phyloP scores from a whole-genome alignment of 2,797 vertebrate genomes.

The Poeciliopsis turneri region DNA sequence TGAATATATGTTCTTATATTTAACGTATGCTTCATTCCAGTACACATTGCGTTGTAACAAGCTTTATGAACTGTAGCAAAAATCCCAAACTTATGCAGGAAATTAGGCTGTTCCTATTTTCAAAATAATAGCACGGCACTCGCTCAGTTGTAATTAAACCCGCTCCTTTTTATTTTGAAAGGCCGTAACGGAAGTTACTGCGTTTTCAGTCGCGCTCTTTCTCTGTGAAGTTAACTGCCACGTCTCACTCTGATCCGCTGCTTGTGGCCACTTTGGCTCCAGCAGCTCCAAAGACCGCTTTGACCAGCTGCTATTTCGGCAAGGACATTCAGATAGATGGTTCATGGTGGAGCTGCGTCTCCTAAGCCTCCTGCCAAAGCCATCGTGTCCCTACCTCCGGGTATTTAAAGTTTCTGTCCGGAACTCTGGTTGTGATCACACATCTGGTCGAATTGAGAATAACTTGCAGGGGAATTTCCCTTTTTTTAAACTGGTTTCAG shows the following conservation, averaged over 20 bases:
- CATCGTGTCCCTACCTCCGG: background rate
- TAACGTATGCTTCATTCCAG: conserved; percentile 28
- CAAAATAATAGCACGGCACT: background rate
- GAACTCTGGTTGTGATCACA: conserved; percentile 38
- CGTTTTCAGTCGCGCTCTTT: background rate
- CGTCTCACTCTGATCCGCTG: conserved; percentile 81
- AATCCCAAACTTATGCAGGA: background rate
- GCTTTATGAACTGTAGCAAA: conserved; percentile 6
- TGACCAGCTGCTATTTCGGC: conserved; percentile 19
- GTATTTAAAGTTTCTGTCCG: conserved; percentile 48
- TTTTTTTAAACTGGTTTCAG: conserved; percentile 28
- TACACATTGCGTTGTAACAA: conserved; percentile 50
- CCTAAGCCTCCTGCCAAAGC: background rate
- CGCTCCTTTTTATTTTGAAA: conserved; percentile 45
- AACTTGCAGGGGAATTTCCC: conserved; percentile 59
- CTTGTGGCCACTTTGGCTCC: conserved; percentile 24
- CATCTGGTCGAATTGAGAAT: conserved; percentile 37
- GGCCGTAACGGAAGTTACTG: fast-evolving
- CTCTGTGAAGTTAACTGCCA: conserved; percentile 81
- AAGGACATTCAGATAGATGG: background rate
- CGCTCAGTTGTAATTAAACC: background rate
- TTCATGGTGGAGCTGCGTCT: background rate
- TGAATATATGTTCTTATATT: conserved; percentile 2
- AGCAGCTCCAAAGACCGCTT: conserved; percentile 1
- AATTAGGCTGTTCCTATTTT: fast-evolving